These are phyloP conservation scores for Drosophila baimaii DNA, from an alignment of 1,140 invertebrate species.

Conservation along the genomic window DNA sequence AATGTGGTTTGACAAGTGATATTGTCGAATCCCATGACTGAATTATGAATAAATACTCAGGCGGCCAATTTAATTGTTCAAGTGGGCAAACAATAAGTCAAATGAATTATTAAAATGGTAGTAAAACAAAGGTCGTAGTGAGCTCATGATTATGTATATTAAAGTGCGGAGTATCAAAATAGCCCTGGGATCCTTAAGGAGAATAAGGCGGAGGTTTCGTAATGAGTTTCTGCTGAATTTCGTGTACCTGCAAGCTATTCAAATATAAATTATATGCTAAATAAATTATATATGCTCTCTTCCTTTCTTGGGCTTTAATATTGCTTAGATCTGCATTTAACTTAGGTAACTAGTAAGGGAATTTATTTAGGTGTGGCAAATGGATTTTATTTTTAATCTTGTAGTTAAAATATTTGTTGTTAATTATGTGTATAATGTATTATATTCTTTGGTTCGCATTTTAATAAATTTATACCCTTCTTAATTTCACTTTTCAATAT, in stretches of 20 bases:
- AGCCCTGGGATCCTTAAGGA: not conserved
- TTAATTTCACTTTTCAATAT: not conserved
- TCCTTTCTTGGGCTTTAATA: not conserved
- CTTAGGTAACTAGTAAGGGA: not conserved
- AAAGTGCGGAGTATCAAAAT: slow-evolving; percentile 4
- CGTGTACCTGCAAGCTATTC: not conserved
- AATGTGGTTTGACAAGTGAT: slow-evolving; percentile 31
- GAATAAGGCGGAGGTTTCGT: not conserved
- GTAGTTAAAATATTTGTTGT: not conserved
- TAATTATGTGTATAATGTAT: not conserved
- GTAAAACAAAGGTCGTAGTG: slow-evolving; percentile 25
- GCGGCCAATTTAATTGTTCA: slow-evolving; percentile 58
- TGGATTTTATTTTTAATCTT: too few species aligned
- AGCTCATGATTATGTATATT: slow-evolving; percentile 9
- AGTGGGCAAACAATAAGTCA: slow-evolving; percentile 56
- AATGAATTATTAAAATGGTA: slow-evolving; percentile 61
- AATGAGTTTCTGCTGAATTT: not conserved
- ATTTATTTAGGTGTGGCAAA: too few species aligned
- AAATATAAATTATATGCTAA: slow-evolving; percentile 1
- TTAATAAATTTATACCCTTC: not conserved
- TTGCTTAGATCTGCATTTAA: not conserved
- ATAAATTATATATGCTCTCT: not conserved
- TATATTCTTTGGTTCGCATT: not conserved
- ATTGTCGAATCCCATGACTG: slow-evolving; percentile 33
- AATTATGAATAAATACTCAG: slow-evolving; percentile 36